A percentile compares a stretch with the other conserved stretches of the same genome.
These are phyloP conservation scores for Meiosimyza platycephala DNA, from an alignment of 2,888 invertebrate genomes.

Conservation along the genomic window DNA sequence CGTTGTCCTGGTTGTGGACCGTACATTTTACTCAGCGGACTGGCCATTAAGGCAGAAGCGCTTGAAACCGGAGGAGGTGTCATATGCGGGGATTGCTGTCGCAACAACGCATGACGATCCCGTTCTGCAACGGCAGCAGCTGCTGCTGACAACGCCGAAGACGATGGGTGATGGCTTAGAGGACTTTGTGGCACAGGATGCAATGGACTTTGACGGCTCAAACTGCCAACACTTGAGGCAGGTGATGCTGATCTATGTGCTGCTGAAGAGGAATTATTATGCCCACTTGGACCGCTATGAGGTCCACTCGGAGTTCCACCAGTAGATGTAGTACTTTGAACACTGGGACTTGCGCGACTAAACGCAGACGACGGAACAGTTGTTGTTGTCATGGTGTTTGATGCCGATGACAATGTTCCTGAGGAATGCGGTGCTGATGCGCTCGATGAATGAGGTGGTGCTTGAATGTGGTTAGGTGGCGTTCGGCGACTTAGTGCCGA, in stretches of 20 bases:
- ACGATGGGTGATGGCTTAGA: constrained; percentile 66
- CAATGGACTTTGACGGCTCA: constrained; percentile 67
- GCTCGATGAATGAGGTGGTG: constrained; percentile 60
- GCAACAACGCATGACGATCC: constrained; percentile 65
- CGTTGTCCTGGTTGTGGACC: constrained; percentile 70
- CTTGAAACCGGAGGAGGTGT: constrained; percentile 68
- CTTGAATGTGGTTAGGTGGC: constrained; percentile 60
- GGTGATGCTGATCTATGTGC: constrained; percentile 66
- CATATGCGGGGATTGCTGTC: constrained; percentile 68
- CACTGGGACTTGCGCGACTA: constrained; percentile 67
- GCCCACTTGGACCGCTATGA: constrained; percentile 40
- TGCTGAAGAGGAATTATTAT: constrained; percentile 53
- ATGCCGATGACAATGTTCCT: constrained; percentile 49
- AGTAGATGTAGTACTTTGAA: constrained; percentile 58
- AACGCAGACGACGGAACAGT: constrained; percentile 67
- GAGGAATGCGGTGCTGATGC: constrained; percentile 54
- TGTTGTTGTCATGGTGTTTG: constrained; percentile 56
- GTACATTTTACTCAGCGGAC: constrained; percentile 67
- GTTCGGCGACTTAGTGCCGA: constrained; percentile 64
- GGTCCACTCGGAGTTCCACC: constrained; percentile 40
- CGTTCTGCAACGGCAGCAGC: constrained; percentile 68
- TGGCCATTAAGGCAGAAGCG: constrained; percentile 66
- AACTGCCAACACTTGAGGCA: constrained; percentile 61
- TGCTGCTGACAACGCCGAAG: constrained; percentile 66
- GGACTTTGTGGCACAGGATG: constrained; percentile 67